A percentile compares a stretch with the other conserved stretches of the same genome.
These are phyloP conservation scores for Stegastes partitus DNA, from an alignment of 2,113 vertebrate species.

Conservation along the genomic window DNA sequence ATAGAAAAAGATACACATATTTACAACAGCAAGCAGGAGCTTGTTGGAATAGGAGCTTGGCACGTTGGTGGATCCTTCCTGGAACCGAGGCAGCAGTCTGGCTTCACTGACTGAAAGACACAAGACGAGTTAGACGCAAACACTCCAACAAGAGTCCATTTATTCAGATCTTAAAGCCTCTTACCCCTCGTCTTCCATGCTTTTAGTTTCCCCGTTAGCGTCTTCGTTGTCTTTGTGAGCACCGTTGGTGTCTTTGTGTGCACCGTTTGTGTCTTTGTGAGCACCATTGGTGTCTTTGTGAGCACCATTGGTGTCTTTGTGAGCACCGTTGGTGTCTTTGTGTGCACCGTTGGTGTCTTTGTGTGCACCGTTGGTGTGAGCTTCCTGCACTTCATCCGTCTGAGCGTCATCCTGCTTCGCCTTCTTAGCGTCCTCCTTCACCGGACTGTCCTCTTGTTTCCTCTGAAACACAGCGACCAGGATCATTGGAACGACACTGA, in stretches of 20 bases:
- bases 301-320: not conserved
- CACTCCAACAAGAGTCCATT: not conserved
- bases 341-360: not conserved
- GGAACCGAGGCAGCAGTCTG: slow-evolving; percentile 60
- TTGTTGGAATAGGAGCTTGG: not conserved
- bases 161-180: no score
- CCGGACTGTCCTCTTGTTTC: slow-evolving; percentile 80
- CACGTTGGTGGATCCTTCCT: not conserved
- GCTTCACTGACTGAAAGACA: slow-evolving; percentile 83
- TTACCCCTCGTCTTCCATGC: slow-evolving; percentile 48
- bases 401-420: slow-evolving; percentile 58
- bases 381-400: not conserved
- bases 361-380: not conserved
- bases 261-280: not conserved
- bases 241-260: not conserved
- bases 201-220: not conserved
- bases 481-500: not conserved
- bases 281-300: no score
- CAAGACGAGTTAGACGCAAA: fast-evolving
- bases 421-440: slow-evolving; percentile 74
- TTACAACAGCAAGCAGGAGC: slow-evolving; percentile 85
- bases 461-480: slow-evolving; percentile 51
- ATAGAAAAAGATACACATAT: slow-evolving; percentile 87
- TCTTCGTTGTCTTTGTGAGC: slow-evolving; percentile 37
- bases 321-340: not conserved